Evolutionary conservation across 2,113 vertebrate genomes (phyloP).

Genomic region (Zosterops borbonicus): DNA sequence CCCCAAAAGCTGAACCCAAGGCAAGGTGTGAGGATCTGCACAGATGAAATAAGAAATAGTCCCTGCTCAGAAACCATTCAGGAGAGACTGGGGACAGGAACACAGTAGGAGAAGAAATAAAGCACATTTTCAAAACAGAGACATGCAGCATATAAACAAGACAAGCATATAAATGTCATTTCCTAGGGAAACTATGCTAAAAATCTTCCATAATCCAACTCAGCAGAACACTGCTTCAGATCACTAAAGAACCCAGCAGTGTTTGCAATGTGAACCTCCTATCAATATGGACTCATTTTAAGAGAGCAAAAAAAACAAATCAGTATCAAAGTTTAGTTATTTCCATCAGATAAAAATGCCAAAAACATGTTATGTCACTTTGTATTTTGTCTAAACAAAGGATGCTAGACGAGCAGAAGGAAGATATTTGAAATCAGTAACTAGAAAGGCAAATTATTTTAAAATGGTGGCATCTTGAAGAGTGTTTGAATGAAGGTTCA

Average conservation of each 20-base stretch:
- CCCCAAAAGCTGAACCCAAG: not conserved
- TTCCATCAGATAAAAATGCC: not conserved
- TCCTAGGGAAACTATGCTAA: not conserved
- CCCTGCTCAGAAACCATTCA: not conserved
- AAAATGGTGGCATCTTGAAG: not conserved
- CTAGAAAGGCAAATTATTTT: constrained; percentile 3
- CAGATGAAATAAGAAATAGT: not conserved
- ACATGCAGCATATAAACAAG: not conserved
- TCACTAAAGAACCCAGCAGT: not conserved
- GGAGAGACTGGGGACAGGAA: not conserved
- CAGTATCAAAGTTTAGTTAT: constrained; percentile 8
- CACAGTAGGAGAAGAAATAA: not conserved
- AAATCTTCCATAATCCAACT: not conserved
- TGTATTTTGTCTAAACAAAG: constrained; percentile 4
- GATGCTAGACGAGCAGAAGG: not conserved
- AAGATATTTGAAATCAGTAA: constrained; percentile 41
- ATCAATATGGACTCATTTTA: not conserved
- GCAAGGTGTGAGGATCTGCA: not conserved
- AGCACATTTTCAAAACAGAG: not conserved
- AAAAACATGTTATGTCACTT: constrained; percentile 5
- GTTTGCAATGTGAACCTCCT: not conserved
- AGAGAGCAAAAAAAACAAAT: not conserved
- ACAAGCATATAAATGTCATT: not conserved
- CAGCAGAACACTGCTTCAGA: not conserved
- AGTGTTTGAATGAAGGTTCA: constrained; percentile 39